phyloP scores from a whole-genome alignment of 2,888 invertebrate genomes.

The Drosophila tripunctata region DNA sequence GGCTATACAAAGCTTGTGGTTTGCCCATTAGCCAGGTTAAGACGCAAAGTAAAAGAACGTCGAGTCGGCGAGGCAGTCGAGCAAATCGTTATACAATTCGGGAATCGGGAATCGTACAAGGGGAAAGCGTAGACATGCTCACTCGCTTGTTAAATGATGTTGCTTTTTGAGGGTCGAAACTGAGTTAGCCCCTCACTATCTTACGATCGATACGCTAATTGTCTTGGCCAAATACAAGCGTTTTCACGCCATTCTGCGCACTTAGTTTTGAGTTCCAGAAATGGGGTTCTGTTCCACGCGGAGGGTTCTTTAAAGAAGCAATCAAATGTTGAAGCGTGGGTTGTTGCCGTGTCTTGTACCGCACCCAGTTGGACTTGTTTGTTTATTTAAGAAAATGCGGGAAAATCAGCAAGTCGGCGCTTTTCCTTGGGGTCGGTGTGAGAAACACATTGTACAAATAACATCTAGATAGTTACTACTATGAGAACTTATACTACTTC shows the following conservation, averaged over 20 bases:
- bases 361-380: slow-evolving; percentile 62
- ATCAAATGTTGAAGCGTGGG: slow-evolving; percentile 66
- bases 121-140: slow-evolving; percentile 6
- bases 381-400: slow-evolving; percentile 75
- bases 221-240: slow-evolving; percentile 76
- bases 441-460: slow-evolving; percentile 68
- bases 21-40: slow-evolving; percentile 19
- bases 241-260: slow-evolving; percentile 78
- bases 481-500: slow-evolving; percentile 56
- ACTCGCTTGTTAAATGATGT: slow-evolving; percentile 41
- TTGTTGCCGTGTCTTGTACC: slow-evolving; percentile 46
- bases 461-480: slow-evolving; percentile 25
- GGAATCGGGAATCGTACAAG: not conserved
- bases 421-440: slow-evolving; percentile 67
- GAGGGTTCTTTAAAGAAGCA: slow-evolving; percentile 66
- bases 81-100: slow-evolving; percentile 19
- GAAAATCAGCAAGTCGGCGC: slow-evolving; percentile 61
- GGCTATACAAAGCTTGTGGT: slow-evolving; percentile 36
- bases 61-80: slow-evolving; percentile 22
- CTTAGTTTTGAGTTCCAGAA: slow-evolving; percentile 30
- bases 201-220: slow-evolving; percentile 51
- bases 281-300: slow-evolving; percentile 17
- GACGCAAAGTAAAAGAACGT: slow-evolving; percentile 14
- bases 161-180: slow-evolving; percentile 16
- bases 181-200: not conserved